Conservation (phyloP, 2,113 vertebrate species). For the Patagioenas fasciata region DNA sequence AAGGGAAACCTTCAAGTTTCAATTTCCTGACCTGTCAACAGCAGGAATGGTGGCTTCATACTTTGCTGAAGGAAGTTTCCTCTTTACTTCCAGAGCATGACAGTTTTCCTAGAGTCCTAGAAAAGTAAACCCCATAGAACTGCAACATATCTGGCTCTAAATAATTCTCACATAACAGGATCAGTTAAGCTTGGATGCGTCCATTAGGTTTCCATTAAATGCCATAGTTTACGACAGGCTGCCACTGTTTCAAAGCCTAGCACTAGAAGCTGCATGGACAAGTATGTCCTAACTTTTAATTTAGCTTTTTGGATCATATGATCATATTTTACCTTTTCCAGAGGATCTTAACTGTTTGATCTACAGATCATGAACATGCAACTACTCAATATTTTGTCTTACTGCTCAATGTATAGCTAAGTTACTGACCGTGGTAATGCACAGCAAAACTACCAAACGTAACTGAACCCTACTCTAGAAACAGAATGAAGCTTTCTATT, state of each 20-base stretch:
- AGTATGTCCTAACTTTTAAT: neutral
- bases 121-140: neutral
- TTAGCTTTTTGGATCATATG: neutral
- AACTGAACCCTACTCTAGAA: neutral
- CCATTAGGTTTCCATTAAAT: neutral
- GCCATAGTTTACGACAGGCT: neutral
- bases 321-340: neutral
- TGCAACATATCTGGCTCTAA: neutral
- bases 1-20: neutral
- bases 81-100: neutral
- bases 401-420: neutral
- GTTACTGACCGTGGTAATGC: neutral
- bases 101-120: neutral
- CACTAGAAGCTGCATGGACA: neutral
- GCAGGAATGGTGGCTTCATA: neutral
- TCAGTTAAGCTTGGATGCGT: neutral
- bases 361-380: neutral
- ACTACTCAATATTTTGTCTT: neutral
- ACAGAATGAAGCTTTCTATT: neutral
- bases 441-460: neutral
- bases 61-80: neutral
- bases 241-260: neutral
- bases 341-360: neutral
- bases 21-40: slow-evolving; percentile 4
- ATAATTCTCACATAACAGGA: neutral